Evolutionary conservation across 2,797 vertebrate genomes (phyloP).

Genomic region (Sylvilagus floridanus): DNA sequence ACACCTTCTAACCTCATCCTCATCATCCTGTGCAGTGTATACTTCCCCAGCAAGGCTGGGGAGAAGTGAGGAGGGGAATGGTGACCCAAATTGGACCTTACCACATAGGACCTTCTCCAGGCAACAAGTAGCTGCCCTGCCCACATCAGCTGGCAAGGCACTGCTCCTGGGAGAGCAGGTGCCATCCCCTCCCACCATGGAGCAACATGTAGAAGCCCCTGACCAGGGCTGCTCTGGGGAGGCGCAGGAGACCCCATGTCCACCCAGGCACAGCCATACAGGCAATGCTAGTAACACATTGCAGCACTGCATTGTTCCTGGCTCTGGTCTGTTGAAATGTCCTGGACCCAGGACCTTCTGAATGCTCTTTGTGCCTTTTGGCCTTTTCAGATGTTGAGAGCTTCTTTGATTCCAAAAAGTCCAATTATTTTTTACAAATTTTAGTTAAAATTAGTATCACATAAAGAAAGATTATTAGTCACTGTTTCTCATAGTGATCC

Average conservation of each 20-base stretch:
- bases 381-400: background rate
- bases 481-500: too few relatives aligned
- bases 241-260: fast-evolving
- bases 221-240: background rate
- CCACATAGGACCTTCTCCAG: background rate
- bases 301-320: background rate
- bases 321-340: background rate
- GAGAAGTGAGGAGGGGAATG: too few relatives aligned
- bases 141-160: fast-evolving
- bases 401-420: background rate
- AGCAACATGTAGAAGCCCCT: background rate
- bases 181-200: fast-evolving
- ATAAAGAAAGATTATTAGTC: background rate
- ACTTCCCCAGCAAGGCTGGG: background rate
- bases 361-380: background rate
- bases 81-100: background rate
- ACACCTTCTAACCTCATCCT: fast-evolving
- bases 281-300: background rate
- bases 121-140: fast-evolving
- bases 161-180: too few relatives aligned
- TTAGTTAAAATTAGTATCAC: background rate
- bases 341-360: background rate
- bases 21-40: fast-evolving
- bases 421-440: slow-evolving; percentile 7
- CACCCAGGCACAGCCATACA: fast-evolving